A percentile compares a stretch with the other conserved stretches of the same genome.
Evolutionary conservation across 2,888 invertebrate species (phyloP).

Genomic region (Emmelina monodactyla): DNA sequence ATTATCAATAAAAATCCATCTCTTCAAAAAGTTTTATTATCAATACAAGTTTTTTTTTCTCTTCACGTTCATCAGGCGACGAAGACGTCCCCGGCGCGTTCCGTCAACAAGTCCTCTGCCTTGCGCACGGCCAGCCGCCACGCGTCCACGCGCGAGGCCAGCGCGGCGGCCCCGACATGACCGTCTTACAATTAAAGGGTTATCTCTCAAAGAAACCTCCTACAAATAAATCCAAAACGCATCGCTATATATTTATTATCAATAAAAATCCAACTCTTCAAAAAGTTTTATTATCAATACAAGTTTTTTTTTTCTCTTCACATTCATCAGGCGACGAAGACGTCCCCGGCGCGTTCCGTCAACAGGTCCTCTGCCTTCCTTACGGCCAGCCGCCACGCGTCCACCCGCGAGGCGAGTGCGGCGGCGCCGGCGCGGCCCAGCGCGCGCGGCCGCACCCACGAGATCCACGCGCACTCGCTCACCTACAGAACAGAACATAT

Average conservation of each 20-base stretch:
- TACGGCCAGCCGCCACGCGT: slow-evolving; percentile 39
- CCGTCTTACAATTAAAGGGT: too few species aligned
- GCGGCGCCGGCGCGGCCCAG: slow-evolving; percentile 35
- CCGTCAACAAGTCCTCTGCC: background rate
- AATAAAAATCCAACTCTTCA: too few species aligned
- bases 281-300: background rate
- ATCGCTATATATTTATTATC: too few species aligned
- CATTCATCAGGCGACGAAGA: background rate
- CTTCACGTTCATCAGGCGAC: background rate
- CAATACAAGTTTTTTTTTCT: background rate
- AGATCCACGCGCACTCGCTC: slow-evolving; percentile 29
- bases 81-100: background rate
- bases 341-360: background rate
- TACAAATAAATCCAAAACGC: too few species aligned
- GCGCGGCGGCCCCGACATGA: slow-evolving; percentile 35
- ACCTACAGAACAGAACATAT: slow-evolving; percentile 25
- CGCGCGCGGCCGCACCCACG: slow-evolving; percentile 51
- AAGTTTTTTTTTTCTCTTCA: background rate
- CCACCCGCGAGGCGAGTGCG: slow-evolving; percentile 34
- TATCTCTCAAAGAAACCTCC: too few species aligned
- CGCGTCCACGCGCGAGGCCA: slow-evolving; percentile 34
- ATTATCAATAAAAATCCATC: too few species aligned
- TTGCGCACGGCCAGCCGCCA: slow-evolving; percentile 36
- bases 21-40: too few species aligned
- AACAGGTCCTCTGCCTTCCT: slow-evolving; percentile 2